These are phyloP conservation scores for Leiothrix lutea DNA, from an alignment of 2,113 vertebrate genomes.

Conservation along the genomic window DNA sequence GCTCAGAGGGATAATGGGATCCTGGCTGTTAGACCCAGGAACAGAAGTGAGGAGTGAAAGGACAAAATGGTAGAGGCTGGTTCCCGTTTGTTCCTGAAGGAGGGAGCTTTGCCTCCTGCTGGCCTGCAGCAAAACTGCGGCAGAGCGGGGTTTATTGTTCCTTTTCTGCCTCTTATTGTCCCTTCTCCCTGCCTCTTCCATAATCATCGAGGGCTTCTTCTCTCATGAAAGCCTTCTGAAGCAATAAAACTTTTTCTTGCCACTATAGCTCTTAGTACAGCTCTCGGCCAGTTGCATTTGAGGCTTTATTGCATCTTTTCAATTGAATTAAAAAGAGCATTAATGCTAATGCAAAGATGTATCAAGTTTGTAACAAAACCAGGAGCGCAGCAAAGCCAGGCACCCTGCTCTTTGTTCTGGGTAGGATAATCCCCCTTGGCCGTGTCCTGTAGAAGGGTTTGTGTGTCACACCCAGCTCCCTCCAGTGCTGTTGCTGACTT, in stretches of 20 bases:
- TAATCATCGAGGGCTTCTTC: background rate
- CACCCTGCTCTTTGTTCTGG: background rate
- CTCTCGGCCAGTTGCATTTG: background rate
- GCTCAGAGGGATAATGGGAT: background rate
- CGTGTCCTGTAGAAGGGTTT: background rate
- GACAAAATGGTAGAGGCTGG: background rate
- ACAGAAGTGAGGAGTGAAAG: background rate
- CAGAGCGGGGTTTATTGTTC: background rate
- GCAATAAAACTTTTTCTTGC: background rate
- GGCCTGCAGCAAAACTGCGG: background rate
- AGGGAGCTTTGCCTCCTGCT: constrained; percentile 51
- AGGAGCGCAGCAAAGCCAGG: background rate
- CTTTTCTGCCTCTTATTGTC: background rate
- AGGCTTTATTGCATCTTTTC: background rate
- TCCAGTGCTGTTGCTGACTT: background rate
- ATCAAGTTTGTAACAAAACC: background rate
- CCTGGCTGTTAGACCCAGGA: background rate
- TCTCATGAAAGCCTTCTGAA: background rate
- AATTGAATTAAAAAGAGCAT: background rate
- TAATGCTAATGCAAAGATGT: background rate
- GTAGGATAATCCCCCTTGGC: background rate
- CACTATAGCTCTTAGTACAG: background rate
- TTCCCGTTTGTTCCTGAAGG: background rate
- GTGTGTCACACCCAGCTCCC: background rate
- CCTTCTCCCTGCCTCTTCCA: background rate